Evolutionary conservation across 2,113 vertebrate species (phyloP).

Genomic region (Percina caprodes): DNA sequence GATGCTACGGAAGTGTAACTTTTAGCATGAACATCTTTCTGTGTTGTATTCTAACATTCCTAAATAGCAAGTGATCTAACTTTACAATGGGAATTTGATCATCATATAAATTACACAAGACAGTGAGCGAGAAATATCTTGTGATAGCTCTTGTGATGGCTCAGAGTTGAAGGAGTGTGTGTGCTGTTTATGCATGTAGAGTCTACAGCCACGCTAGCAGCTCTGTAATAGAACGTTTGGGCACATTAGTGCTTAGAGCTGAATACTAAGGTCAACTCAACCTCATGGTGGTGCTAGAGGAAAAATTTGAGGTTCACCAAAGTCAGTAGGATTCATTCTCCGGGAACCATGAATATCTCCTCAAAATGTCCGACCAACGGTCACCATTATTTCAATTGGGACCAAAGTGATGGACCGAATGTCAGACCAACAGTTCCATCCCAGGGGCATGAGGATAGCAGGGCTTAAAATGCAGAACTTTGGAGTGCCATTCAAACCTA

Average conservation of each 20-base stretch:
- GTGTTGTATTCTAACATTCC: no score
- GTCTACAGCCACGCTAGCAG: no score
- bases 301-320: not conserved
- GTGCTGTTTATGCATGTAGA: no score
- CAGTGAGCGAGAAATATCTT: no score
- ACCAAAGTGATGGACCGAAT: not conserved
- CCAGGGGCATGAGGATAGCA: not conserved
- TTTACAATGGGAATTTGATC: no score
- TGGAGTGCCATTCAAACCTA: conserved; percentile 37
- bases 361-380: not conserved
- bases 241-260: no score
- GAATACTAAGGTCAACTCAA: not conserved
- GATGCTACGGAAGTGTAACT: not conserved
- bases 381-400: not conserved
- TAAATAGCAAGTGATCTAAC: no score
- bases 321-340: not conserved
- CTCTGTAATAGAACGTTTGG: no score
- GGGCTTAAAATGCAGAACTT: not conserved
- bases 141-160: no score
- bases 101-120: no score
- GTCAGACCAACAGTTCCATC: not conserved
- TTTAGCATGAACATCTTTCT: no score
- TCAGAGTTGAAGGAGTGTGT: no score
- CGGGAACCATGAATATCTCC: not conserved
- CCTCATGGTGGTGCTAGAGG: not conserved